Percentiles rank a stretch among this genome's conserved stretches.
Conservation (phyloP, 2,113 vertebrate species). For the Dasyprocta punctata region DNA sequence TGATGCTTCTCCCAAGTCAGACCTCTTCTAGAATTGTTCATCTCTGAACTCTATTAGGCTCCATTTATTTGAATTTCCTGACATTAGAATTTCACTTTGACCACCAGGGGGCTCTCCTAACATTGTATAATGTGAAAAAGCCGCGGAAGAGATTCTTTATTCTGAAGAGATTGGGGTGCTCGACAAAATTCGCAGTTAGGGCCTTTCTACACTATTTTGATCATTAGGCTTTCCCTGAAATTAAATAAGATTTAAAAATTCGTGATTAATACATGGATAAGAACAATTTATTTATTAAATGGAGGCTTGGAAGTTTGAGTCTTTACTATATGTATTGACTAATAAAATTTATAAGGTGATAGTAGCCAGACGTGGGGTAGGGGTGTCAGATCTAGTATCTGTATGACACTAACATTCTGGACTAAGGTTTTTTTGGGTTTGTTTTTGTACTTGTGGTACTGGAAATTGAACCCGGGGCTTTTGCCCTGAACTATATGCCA, state of each 20-base stretch:
- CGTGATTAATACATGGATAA: neutral
- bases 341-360: conserved; percentile 6
- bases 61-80: conserved; percentile 31
- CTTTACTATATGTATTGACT: neutral
- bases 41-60: neutral
- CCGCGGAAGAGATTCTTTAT: neutral
- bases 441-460: neutral
- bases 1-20: neutral
- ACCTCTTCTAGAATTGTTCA: neutral
- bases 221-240: neutral
- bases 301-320: neutral
- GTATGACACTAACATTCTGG: neutral
- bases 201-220: conserved; percentile 27
- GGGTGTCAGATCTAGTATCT: neutral
- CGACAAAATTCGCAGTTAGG: conserved; percentile 35
- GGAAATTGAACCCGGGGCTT: neutral
- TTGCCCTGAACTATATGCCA: neutral
- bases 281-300: conserved; percentile 37
- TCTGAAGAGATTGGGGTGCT: neutral
- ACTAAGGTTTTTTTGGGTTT: neutral
- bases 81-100: conserved; percentile 35
- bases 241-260: neutral
- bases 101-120: conserved; percentile 76
- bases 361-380: neutral
- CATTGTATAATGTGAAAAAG: neutral